These are phyloP conservation scores for Spodoptera littoralis DNA, from an alignment of 2,888 invertebrate species.

Conservation along the genomic window DNA sequence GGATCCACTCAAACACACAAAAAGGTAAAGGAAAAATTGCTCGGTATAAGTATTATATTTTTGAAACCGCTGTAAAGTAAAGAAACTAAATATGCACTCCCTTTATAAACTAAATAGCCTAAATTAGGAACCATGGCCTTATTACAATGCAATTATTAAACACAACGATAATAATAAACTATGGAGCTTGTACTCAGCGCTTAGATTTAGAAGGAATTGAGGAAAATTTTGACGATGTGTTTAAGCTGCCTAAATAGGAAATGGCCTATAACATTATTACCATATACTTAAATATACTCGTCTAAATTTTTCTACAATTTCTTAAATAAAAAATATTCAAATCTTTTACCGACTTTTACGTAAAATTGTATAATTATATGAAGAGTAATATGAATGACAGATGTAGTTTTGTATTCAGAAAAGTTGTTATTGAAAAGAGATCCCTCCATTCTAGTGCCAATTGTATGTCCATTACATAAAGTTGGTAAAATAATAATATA, in stretches of 20 bases:
- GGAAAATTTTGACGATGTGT: no score
- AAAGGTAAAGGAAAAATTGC: no score
- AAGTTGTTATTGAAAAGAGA: constrained; percentile 66
- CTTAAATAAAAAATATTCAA: background rate
- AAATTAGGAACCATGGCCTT: constrained; percentile 41
- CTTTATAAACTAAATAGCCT: constrained; percentile 31
- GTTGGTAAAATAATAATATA: constrained; percentile 48
- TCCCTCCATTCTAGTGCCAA: constrained; percentile 87
- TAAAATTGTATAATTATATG: no score
- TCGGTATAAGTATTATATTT: constrained; percentile 5
- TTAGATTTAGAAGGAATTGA: constrained; percentile 4
- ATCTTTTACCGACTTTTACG: constrained; percentile 15
- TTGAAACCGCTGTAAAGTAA: background rate
- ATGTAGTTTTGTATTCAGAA: constrained; percentile 11
- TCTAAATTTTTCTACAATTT: constrained; percentile 5
- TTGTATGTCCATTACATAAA: constrained; percentile 71
- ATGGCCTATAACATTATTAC: no score
- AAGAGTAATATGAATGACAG: no score
- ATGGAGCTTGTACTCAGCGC: constrained; percentile 40
- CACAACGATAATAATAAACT: constrained; percentile 39
- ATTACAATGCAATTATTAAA: constrained; percentile 25
- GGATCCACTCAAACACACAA: no score
- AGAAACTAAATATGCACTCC: constrained; percentile 24
- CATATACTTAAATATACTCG: background rate
- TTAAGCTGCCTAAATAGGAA: no score